Conservation (phyloP, 2,797 vertebrate genomes). For the Hypotaenidia okinawae region DNA sequence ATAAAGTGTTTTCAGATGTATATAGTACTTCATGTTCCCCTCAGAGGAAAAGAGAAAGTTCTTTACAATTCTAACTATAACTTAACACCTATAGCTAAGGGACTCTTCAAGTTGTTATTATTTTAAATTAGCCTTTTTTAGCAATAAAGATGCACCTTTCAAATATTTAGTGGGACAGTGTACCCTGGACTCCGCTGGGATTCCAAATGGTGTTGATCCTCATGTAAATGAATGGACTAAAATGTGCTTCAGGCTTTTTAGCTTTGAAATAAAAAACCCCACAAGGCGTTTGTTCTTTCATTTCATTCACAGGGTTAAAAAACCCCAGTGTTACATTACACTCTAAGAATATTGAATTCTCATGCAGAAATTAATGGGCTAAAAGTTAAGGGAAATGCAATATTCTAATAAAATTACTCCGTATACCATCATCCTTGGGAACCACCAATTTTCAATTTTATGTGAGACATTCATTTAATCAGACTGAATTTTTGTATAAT, state of each 20-base stretch:
- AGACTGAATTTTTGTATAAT: neutral
- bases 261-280: constrained; percentile 12
- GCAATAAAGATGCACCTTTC: constrained; percentile 46
- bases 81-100: neutral
- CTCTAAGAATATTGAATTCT: neutral
- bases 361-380: neutral
- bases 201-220: constrained; percentile 48
- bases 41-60: constrained; percentile 39
- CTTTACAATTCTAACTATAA: constrained; percentile 32
- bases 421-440: neutral
- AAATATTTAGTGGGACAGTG: constrained; percentile 29
- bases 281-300: neutral
- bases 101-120: neutral
- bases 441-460: neutral
- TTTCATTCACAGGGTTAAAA: neutral
- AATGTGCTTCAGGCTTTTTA: constrained; percentile 40
- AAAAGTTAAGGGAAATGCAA: neutral
- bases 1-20: constrained; percentile 47
- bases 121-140: constrained; percentile 11
- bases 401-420: neutral
- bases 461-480: neutral
- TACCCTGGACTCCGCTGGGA: constrained; percentile 30
- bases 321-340: neutral
- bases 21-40: constrained; percentile 1
- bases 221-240: constrained; percentile 32